Base-by-base conservation (phyloP, 2,888 invertebrate species). In the Eupithecia subfuscata region DNA sequence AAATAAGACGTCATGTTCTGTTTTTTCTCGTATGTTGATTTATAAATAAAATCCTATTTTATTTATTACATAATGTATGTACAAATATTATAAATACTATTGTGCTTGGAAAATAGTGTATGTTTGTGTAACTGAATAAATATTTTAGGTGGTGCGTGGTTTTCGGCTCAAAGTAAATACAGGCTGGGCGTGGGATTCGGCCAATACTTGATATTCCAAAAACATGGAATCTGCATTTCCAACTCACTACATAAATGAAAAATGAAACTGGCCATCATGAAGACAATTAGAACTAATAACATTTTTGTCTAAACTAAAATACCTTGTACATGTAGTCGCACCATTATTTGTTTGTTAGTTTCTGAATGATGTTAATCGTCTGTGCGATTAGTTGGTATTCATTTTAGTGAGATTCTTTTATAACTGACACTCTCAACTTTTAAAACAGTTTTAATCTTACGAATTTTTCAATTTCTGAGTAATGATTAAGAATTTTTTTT, bases 261-360 rank as follows among this genome's bases (percentile, higher is more conserved):
- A 25, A 25, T 60, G 60, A 56, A 22, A 60, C 60, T 14, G 5
- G 25, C 11, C 18, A 40, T 4, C 37, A 40, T 67, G n/a, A 5
- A 67, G 30, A 40, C 22, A 6, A 40, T 12, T 18, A 80, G 6
- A 65, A 69, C 16, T 86, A 22, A 56, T 25, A 86, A 25, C 74
- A 70, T 22, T 77, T 78, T 12, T 74, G 79, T 37, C 79, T 83
- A 43, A 14, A 65, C 18, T 9, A 86, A 88, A 74, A 86, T 56
- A 84, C 63, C 84, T 75, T 81, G 81, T 81, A 80, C 71, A 81
- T 81, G 81, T 81, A 81, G 78, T 79, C 22, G 79, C 79, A 81
- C 78, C 81, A 80, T 79, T 52, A 71, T 75, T 60, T 69, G 69
- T 74, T 72, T 73, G 25, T 60, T 60, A 60, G 14, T 60, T 60